Base-by-base conservation (phyloP, 2,113 vertebrate species). In the Malurus alboscapulatus region DNA sequence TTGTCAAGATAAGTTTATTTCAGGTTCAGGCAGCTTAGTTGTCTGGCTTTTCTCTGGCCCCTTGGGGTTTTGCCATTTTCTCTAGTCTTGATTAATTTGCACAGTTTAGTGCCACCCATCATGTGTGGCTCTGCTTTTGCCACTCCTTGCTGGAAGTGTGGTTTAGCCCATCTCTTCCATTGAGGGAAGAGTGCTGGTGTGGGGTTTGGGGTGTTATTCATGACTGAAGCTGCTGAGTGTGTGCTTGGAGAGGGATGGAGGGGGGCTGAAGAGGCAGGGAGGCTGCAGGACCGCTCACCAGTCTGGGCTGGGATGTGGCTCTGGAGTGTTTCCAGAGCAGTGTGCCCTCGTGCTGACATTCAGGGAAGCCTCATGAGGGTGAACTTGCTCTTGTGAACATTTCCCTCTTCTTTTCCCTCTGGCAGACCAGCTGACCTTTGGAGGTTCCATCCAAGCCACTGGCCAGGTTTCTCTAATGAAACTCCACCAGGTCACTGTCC, bases 1-100 rank as follows among this genome's bases (percentile, higher is more conserved):
- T 84, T 90, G 92, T 93, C 90, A 93, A 53, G 83, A 86, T 84
- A 94, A 90, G 53, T 95, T 90, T 88, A 55, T 92, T 87, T 85
- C 24, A 29, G 22, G 30, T 4, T 81, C 15, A 32, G 40, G 67
- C 50, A 68, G 48, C 45, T 90, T 94, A 87, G 68, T 80, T 85
- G 67, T 68, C 54, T 65, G 81, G 25, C 82, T 85, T 62, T 85
- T 73, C 47, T 69, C 38, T 3, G 12, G 15, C 29, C 63, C 47
- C n/a, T 69, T 85, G 75, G 74, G 58, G 69, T 86, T 81, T n/a
- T 42, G 38, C 45, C 14, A 13, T 73, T 90, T 85, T 80, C 47
- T 59, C 63, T 47, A 27, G 51, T 62, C 44, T 75, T 78, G 68
- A 67, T 90, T 81, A 87, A 88, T 90, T 84, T 57, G 57, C 61